These are phyloP conservation scores for Chlorodrepanis virens DNA, from an alignment of 2,113 vertebrate genomes.

Conservation along the genomic window DNA sequence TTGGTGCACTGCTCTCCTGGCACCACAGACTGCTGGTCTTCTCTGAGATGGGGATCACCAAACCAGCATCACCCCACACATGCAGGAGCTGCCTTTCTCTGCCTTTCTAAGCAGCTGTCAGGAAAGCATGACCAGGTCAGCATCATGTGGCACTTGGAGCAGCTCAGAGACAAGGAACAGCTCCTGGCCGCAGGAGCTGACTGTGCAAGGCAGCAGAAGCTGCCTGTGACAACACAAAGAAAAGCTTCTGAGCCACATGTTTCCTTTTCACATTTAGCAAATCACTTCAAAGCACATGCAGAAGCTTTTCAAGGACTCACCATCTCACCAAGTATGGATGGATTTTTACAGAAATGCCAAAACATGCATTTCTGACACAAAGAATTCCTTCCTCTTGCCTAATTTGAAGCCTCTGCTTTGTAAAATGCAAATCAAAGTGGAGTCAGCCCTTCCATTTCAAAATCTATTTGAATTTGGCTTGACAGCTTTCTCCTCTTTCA, in stretches of 20 bases:
- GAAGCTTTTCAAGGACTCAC: neutral
- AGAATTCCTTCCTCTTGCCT: neutral
- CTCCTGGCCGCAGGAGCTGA: neutral
- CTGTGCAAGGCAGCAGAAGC: rapidly evolving
- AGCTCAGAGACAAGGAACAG: neutral
- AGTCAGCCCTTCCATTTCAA: neutral
- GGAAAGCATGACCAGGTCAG: neutral
- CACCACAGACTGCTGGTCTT: neutral
- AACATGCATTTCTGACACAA: neutral
- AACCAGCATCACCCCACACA: neutral
- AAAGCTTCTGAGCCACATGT: neutral
- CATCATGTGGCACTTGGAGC: rapidly evolving
- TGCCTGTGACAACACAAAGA: neutral
- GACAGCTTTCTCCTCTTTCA: conserved; percentile 15
- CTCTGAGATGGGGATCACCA: neutral
- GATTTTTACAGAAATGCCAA: neutral
- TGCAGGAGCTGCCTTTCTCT: neutral
- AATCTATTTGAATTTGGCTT: neutral
- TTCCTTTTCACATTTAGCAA: neutral
- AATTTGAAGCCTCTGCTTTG: neutral
- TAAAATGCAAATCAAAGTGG: conserved; percentile 36
- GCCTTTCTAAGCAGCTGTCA: neutral
- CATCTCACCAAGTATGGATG: neutral
- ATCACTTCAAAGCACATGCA: neutral
- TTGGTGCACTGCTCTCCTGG: neutral